phyloP scores from a whole-genome alignment of 1,140 invertebrate genomes.

The Sycophaga agraensis region DNA sequence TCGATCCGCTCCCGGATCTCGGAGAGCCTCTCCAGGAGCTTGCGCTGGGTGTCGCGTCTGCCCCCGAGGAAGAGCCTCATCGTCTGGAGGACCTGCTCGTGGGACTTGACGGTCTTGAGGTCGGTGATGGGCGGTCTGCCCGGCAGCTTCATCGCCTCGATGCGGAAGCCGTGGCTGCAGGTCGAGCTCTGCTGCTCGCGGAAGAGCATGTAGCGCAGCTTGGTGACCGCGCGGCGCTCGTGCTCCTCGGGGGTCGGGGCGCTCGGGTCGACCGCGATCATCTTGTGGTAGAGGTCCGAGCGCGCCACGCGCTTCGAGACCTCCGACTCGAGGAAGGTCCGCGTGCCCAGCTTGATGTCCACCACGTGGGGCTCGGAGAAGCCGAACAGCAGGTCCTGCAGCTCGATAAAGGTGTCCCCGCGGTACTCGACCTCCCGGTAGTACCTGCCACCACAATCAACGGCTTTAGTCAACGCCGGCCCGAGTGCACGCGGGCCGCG shows the following conservation, averaged over 20 bases:
- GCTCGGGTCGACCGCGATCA: constrained; percentile 87
- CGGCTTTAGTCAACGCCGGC: too few relatives aligned
- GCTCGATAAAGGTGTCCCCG: constrained; percentile 85
- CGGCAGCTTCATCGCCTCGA: constrained; percentile 90
- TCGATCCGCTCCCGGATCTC: constrained; percentile 80
- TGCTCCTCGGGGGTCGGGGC: constrained; percentile 85
- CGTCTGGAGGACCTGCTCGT: constrained; percentile 75
- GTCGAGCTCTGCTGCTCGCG: constrained; percentile 91
- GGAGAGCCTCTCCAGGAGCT: constrained; percentile 73
- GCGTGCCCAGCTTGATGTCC: constrained; percentile 90
- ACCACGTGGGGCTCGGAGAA: constrained; percentile 87
- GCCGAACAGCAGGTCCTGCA: constrained; percentile 83
- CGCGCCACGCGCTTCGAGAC: constrained; percentile 81
- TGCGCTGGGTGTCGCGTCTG: constrained; percentile 65
- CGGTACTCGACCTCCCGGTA: constrained; percentile 84
- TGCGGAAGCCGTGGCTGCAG: constrained; percentile 88
- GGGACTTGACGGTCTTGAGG: constrained; percentile 75
- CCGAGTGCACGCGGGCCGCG: not conserved
- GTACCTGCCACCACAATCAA: too few relatives aligned
- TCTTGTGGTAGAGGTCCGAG: constrained; percentile 83
- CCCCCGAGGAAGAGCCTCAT: constrained; percentile 77
- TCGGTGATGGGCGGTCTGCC: constrained; percentile 74
- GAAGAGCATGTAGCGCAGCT: constrained; percentile 94
- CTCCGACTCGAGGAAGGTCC: constrained; percentile 93
- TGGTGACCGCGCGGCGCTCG: constrained; percentile 77